phyloP scores from a whole-genome alignment of 2,888 invertebrate genomes.

The Sepioteuthis lessoniana region DNA sequence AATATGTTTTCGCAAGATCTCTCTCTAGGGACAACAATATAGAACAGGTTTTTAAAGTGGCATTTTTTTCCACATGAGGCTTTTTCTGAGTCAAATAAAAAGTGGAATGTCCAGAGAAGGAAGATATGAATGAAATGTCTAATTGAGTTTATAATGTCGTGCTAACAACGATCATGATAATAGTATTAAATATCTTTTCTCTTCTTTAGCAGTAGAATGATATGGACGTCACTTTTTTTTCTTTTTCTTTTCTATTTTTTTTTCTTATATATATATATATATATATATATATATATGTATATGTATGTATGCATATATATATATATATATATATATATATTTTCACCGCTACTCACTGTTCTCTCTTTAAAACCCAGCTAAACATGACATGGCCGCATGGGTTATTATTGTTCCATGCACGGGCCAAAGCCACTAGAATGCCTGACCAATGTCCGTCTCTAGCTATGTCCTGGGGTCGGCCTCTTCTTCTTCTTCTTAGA shows the following conservation, averaged over 20 bases:
- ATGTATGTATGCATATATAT: neutral
- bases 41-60: neutral
- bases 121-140: neutral
- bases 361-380: neutral
- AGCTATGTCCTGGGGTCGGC: neutral
- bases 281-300: too few species aligned
- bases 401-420: neutral
- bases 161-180: neutral
- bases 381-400: conserved; percentile 21
- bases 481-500: neutral
- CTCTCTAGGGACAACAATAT: neutral
- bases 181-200: neutral
- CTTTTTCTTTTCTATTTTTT: too few species aligned
- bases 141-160: neutral
- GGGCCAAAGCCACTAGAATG: neutral
- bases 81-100: neutral
- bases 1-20: neutral
- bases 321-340: too few species aligned
- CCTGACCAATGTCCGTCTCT: neutral
- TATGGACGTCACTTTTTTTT: neutral
- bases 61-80: neutral
- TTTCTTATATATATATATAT: too few species aligned
- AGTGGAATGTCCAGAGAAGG: neutral
- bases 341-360: neutral
- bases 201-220: neutral